Percentiles rank a stretch among this genome's conserved stretches.
phyloP scores from a whole-genome alignment of 2,113 vertebrate genomes.

The Paraplagusia blochii region DNA sequence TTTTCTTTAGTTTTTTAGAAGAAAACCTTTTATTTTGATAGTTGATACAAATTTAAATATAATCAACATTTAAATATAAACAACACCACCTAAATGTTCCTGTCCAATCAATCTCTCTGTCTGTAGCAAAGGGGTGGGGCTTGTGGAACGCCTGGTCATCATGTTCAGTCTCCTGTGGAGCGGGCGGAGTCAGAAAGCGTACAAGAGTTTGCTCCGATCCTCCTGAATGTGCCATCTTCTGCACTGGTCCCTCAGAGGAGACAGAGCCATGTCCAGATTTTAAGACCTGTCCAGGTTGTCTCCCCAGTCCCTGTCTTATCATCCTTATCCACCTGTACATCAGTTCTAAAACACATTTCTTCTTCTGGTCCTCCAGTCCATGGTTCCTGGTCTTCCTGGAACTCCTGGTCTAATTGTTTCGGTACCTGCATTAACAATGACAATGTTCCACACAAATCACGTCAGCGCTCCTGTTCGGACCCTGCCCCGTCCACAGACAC shows the following conservation, averaged over 20 bases:
- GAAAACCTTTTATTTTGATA: no score
- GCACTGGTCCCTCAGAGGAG: slow-evolving; percentile 13
- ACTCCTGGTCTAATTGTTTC: slow-evolving; percentile 43
- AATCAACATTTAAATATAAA: no score
- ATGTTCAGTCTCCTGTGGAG: slow-evolving; percentile 56
- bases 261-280: slow-evolving; percentile 1
- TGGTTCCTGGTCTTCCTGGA: slow-evolving; percentile 57
- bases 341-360: background rate
- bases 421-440: slow-evolving; percentile 13
- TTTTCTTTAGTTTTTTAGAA: no score
- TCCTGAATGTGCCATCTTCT: slow-evolving; percentile 30
- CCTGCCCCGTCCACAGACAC: slow-evolving; percentile 49
- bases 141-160: slow-evolving; percentile 43
- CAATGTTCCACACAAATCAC: background rate
- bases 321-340: background rate
- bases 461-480: slow-evolving; percentile 38
- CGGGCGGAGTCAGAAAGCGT: slow-evolving; percentile 34
- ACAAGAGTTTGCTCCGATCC: slow-evolving; percentile 23
- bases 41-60: no score
- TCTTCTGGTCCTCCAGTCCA: slow-evolving; percentile 45
- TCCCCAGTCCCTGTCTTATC: background rate
- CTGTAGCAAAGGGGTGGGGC: slow-evolving; percentile 38
- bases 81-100: no score
- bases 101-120: no score
- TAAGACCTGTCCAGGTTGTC: slow-evolving; percentile 49